Evolutionary conservation across 2,797 vertebrate genomes (phyloP).

Genomic region (Schizopygopsis malacanthus): DNA sequence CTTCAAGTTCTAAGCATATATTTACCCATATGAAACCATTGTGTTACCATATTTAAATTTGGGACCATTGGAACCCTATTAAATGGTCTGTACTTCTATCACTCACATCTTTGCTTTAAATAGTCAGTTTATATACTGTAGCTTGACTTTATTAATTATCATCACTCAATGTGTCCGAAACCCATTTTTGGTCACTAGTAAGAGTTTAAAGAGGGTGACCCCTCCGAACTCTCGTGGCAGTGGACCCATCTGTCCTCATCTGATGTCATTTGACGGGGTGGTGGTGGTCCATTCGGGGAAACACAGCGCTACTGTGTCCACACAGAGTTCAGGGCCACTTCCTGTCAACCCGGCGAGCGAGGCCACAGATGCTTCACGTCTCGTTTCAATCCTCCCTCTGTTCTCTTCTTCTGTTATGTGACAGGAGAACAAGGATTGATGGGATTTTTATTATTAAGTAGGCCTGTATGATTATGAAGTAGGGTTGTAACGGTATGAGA

Average conservation of each 20-base stretch:
- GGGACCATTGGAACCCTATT: neutral
- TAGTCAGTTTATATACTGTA: neutral
- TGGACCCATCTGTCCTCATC: slow-evolving; percentile 51
- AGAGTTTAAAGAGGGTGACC: slow-evolving; percentile 40
- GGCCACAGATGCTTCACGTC: slow-evolving; percentile 77
- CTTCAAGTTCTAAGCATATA: too few relatives aligned
- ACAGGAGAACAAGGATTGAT: slow-evolving; percentile 43
- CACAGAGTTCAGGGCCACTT: slow-evolving; percentile 72
- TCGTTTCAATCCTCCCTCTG: slow-evolving; percentile 79
- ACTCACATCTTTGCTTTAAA: neutral
- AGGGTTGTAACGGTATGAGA: too few relatives aligned
- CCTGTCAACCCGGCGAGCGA: slow-evolving; percentile 75
- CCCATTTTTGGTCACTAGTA: neutral
- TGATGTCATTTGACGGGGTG: slow-evolving; percentile 69
- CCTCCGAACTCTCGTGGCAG: slow-evolving; percentile 20
- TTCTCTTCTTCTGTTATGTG: slow-evolving; percentile 67
- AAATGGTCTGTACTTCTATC: neutral
- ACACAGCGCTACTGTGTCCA: slow-evolving; percentile 78
- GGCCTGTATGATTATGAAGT: slow-evolving; percentile 28
- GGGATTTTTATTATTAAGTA: slow-evolving; percentile 23
- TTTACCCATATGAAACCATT: too few relatives aligned
- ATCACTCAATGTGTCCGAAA: neutral
- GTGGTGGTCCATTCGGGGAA: slow-evolving; percentile 66
- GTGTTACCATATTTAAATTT: neutral
- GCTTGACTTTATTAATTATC: neutral